Conservation (phyloP, 2,888 invertebrate genomes). For the Laothoe populi region DNA sequence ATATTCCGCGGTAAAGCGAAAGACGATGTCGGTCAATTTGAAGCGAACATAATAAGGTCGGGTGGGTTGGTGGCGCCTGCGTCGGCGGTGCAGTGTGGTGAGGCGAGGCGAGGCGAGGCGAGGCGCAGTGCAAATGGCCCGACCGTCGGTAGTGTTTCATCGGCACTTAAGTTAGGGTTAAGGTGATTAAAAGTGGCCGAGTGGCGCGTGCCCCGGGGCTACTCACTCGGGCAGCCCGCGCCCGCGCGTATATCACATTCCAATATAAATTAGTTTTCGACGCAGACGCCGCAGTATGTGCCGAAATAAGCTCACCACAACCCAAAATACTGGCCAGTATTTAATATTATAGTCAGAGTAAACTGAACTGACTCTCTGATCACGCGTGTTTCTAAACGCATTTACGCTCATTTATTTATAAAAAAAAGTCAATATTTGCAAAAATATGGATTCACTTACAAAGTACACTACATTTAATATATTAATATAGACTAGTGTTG, state of each 20-base stretch:
- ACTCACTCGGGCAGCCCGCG: constrained; percentile 50
- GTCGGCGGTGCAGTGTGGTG: constrained; percentile 36
- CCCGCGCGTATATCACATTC: constrained; percentile 78
- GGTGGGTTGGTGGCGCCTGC: constrained; percentile 57
- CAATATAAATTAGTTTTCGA: constrained; percentile 82
- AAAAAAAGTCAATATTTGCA: not conserved
- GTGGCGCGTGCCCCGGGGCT: constrained; percentile 69
- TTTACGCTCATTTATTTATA: not conserved
- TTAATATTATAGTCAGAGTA: constrained; percentile 47
- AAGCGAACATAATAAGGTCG: constrained; percentile 25
- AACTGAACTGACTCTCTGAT: not conserved
- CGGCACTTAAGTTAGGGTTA: constrained; percentile 66
- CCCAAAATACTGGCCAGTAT: constrained; percentile 62
- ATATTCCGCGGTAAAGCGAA: constrained; percentile 18
- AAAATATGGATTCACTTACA: not conserved
- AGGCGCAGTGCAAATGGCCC: constrained; percentile 32
- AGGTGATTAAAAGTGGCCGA: constrained; percentile 74
- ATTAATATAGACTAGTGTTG: not conserved
- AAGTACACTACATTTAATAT: not conserved
- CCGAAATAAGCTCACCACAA: constrained; percentile 70
- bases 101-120: constrained; percentile 44
- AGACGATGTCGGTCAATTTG: constrained; percentile 23
- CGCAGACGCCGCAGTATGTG: constrained; percentile 64
- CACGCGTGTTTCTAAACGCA: not conserved
- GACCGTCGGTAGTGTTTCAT: constrained; percentile 66